Evolutionary conservation across 2,797 vertebrate species (phyloP), one percentile per base, ranked within the genome.

Genomic region (Fundulus diaphanus): DNA sequence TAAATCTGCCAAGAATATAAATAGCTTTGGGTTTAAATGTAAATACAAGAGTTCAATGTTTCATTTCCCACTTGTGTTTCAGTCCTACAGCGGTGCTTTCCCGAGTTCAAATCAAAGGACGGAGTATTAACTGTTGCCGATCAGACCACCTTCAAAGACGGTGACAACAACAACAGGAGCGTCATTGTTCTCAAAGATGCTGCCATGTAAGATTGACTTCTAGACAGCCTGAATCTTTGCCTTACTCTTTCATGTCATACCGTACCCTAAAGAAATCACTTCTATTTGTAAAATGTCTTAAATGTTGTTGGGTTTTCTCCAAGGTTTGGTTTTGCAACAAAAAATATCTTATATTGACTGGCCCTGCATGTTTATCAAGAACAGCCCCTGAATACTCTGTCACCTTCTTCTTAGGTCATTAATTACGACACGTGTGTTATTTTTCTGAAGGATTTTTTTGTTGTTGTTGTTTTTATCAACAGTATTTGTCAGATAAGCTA

Each of bases 51-150:
- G 37, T 40, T 33, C 42, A 24, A 33, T 48, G 18, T 70, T 69
- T 37, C 9, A 9, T 66, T 42, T 42, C 69, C 20, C 77, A 79
- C 54, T n/a, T 89, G 71, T 88, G 46, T 84, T 90, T 83, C 89
- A 99, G 98, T 98, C 91, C 95, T 99, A 71, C 97, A 97, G 90
- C 96, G 98, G 89, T 99, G 98, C 94, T 97, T 99, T 92, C 98
- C 98, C 18, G 97, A 97, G 93, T 97, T 99, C 89, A 95, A 95
- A 81, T 96, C 94, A 12, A 95, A 92, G 92, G 97, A 97, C 61
- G 97, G 97, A 70, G 94, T 95, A 68, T 90, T 98, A 81, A 96
- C 96, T 0, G 92, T 98, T 81, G 96, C 95, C 88, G 97, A 96
- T 90, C 94, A 94, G 91, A 96, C 96, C 12, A 88, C 90, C 0